Percentiles rank a stretch among this genome's conserved stretches.
phyloP scores from a whole-genome alignment of 2,113 vertebrate genomes.

The Pelecanoides urinatrix region DNA sequence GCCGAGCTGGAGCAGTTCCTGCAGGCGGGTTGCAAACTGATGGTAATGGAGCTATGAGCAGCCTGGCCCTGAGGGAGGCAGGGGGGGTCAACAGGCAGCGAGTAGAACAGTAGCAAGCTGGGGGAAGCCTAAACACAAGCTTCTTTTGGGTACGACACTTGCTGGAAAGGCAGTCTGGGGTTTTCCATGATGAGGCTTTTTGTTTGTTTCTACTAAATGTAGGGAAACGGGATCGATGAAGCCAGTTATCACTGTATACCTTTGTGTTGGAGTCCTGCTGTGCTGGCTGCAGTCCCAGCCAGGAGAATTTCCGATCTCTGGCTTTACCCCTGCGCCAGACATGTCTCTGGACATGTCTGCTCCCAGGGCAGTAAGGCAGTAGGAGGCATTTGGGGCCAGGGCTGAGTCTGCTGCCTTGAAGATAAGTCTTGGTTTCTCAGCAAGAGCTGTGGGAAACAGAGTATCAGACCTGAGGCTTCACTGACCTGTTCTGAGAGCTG shows the following conservation, averaged over 20 bases:
- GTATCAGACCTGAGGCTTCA: not conserved
- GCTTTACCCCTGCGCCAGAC: not conserved
- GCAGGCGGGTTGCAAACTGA: not conserved
- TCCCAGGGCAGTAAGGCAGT: not conserved
- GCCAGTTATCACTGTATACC: not conserved
- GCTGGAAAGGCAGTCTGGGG: not conserved
- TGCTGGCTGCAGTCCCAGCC: not conserved
- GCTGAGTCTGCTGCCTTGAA: not conserved
- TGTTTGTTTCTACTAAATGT: not conserved
- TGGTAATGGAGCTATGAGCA: not conserved
- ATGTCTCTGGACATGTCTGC: not conserved
- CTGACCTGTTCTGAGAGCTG: not conserved
- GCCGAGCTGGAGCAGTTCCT: accelerated
- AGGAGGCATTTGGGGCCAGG: not conserved
- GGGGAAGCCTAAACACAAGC: not conserved
- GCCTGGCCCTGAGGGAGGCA: accelerated
- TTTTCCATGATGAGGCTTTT: not conserved
- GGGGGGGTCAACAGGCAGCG: not conserved
- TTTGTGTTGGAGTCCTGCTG: not conserved
- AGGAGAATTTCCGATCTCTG: not conserved
- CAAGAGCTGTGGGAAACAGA: not conserved
- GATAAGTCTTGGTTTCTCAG: not conserved
- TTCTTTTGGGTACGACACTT: not conserved
- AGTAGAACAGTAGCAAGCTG: not conserved
- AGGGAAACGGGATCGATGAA: not conserved